Conservation (phyloP, 1,140 invertebrate species). For the Xylocopa sonorina region DNA sequence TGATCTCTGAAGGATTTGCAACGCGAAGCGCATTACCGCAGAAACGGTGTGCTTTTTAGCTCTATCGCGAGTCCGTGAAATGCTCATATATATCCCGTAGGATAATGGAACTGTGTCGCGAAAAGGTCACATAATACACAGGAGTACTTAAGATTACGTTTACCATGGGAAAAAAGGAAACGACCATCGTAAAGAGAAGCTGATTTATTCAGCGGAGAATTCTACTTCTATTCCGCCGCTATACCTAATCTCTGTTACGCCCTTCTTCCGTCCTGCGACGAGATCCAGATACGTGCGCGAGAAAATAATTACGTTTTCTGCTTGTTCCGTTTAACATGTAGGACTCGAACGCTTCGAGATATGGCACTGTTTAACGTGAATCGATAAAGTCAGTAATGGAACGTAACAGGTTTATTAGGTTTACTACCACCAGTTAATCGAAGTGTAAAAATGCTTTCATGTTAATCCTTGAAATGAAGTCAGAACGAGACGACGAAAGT, state of each 20-base stretch:
- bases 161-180: neutral
- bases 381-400: no score
- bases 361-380: no score
- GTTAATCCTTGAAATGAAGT: neutral
- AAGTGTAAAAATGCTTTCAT: no score
- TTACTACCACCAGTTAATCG: no score
- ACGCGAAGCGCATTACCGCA: slow-evolving; percentile 43
- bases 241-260: neutral
- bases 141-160: slow-evolving; percentile 48
- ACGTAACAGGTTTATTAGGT: no score
- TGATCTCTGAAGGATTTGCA: slow-evolving; percentile 53
- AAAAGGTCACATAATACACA: slow-evolving; percentile 18
- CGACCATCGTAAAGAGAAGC: neutral
- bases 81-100: slow-evolving; percentile 36
- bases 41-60: slow-evolving; percentile 28
- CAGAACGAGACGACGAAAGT: no score
- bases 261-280: no score
- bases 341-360: no score
- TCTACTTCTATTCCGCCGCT: neutral
- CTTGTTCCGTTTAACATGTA: no score
- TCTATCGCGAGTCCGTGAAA: slow-evolving; percentile 20
- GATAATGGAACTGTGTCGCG: slow-evolving; percentile 54
- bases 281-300: no score
- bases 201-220: neutral
- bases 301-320: no score